These are phyloP conservation scores for Ophraella communa DNA, from an alignment of 2,888 invertebrate species.

Conservation along the genomic window DNA sequence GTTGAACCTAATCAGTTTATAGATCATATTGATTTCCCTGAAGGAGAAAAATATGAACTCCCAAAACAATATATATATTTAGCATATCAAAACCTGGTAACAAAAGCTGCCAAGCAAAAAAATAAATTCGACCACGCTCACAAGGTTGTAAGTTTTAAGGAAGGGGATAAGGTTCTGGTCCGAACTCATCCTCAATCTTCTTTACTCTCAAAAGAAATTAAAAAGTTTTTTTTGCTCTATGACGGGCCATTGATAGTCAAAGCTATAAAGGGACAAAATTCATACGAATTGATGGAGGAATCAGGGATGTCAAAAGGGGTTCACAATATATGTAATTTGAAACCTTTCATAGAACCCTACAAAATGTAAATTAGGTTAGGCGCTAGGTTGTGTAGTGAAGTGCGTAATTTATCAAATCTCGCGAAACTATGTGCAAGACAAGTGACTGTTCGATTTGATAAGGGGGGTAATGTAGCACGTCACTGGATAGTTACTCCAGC, in stretches of 20 bases:
- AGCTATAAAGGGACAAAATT: neutral
- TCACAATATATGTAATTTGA: conserved; percentile 9
- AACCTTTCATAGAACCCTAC: no score
- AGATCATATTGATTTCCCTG: neutral
- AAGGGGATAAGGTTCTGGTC: neutral
- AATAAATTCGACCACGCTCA: conserved; percentile 3
- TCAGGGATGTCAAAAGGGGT: no score
- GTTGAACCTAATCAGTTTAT: neutral
- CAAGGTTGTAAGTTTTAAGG: neutral
- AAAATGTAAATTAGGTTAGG: no score
- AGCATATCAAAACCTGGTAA: conserved; percentile 1
- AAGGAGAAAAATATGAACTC: no score
- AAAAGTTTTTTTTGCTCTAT: conserved; percentile 15
- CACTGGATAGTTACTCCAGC: no score
- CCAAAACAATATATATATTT: neutral
- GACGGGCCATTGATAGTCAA: neutral
- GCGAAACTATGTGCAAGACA: no score
- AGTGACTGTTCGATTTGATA: no score
- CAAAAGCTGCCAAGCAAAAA: conserved; percentile 13
- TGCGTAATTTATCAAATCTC: no score
- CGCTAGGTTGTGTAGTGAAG: no score
- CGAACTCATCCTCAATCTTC: conserved; percentile 6
- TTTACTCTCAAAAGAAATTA: conserved; percentile 5
- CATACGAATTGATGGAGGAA: conserved; percentile 12
- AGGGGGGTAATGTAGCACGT: no score